Percentiles rank a stretch among this genome's conserved stretches.
phyloP scores from a whole-genome alignment of 1,140 invertebrate genomes.

The Arctopsyche grandis region DNA sequence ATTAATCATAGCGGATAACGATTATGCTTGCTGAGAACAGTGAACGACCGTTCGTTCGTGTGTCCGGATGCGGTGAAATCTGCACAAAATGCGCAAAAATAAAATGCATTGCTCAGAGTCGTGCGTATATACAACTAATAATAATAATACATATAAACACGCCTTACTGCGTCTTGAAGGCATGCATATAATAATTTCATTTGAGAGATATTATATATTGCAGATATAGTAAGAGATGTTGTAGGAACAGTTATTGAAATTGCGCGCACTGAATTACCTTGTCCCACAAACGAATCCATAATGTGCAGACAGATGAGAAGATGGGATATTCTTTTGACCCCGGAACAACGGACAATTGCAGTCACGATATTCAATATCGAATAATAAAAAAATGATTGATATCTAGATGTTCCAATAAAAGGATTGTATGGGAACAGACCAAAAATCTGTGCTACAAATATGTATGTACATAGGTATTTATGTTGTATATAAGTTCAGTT shows the following conservation, averaged over 20 bases:
- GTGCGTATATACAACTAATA: not conserved
- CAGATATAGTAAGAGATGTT: not conserved
- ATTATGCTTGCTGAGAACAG: not conserved
- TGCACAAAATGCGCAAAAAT: not conserved
- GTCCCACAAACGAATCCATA: constrained; percentile 37
- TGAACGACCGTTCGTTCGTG: not conserved
- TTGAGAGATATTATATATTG: not conserved
- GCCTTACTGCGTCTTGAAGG: no score
- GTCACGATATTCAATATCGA: constrained; percentile 22
- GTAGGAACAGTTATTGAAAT: constrained; percentile 33
- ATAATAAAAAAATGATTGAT: no score
- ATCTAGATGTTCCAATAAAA: no score
- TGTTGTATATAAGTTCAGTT: no score
- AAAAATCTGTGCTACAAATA: no score
- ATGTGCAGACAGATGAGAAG: constrained; percentile 20
- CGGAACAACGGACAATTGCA: constrained; percentile 20
- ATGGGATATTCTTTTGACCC: constrained; percentile 32
- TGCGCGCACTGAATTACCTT: constrained; percentile 34
- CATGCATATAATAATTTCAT: not conserved
- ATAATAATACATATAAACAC: no score
- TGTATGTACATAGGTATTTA: no score
- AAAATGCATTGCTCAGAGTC: not conserved
- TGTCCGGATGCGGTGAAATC: constrained; percentile 30
- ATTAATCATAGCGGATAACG: constrained; percentile 36
- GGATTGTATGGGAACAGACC: no score